Percentiles rank a stretch among this genome's conserved stretches.
Evolutionary conservation across 2,888 invertebrate genomes (phyloP).

Genomic region (Monoplex corrugatus): DNA sequence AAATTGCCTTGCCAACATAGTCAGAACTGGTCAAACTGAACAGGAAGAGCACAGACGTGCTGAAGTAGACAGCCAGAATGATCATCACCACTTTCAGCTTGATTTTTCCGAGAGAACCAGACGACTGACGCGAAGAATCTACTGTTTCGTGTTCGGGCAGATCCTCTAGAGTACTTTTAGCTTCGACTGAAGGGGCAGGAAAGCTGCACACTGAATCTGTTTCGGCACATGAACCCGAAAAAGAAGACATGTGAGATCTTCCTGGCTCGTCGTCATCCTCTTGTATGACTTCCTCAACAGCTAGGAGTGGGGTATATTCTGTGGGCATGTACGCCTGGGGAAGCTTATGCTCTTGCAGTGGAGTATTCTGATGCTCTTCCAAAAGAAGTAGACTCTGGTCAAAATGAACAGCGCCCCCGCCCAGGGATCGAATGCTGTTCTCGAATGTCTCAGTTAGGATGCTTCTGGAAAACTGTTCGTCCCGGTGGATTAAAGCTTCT

Average conservation of each 20-base stretch:
- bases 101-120: background rate
- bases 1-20: conserved; percentile 26
- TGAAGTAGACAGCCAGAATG: background rate
- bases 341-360: background rate
- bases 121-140: background rate
- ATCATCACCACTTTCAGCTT: background rate
- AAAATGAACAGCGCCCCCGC: background rate
- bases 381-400: background rate
- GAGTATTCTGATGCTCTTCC: background rate
- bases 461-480: background rate
- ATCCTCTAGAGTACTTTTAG: background rate
- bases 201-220: background rate
- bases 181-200: background rate
- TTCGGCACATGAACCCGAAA: background rate
- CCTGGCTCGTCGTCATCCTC: background rate
- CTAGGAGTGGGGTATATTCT: background rate
- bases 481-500: background rate
- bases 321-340: background rate
- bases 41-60: background rate
- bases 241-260: background rate
- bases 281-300: no score
- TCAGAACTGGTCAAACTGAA: background rate
- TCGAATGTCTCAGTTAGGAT: background rate
- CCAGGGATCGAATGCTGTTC: background rate
- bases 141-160: background rate